Evolutionary conservation across 2,888 invertebrate species (phyloP), one percentile per base, ranked within the genome.

Genomic region (Taenaris catops): DNA sequence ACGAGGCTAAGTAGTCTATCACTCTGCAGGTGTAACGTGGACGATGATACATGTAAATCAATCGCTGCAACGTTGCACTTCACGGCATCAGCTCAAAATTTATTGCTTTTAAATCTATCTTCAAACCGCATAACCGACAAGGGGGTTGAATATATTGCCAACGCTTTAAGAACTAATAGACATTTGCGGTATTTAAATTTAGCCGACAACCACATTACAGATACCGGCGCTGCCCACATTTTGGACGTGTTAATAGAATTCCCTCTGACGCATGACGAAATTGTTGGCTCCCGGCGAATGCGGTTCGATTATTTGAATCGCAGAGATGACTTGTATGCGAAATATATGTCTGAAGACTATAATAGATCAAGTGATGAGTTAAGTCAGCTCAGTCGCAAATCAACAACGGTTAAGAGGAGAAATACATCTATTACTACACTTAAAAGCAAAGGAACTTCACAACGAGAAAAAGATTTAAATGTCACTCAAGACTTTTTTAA

Each of bases 181-280:
- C 51, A 50, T 50, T 63, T 80, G 56, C 55, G 66, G 40, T 73
- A 70, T 60, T 64, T 76, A 33, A 76, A 73, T 55, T 41, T 75
- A 38, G 58, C 75, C 1, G 64, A 58, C 38, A 78, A 79, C 53
- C 59, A 39, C 36, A 65, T 76, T 7, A 36, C 47, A 19, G 72
- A 74, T 34, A 51, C 49, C 4, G 78, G 75, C 6, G 70, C 65
- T 3, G 25, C 42, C 8, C 38, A 42, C 34, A 59, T 78, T 42
- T 52, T 78, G 2, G 41, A 54, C 7, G 34, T 46, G n/a, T 49
- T 75, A 33, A 53, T 39, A 36, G 63, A 70, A 45, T 75, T 70
- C 39, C 56, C 55, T 10, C 38, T 73, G 17, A 64, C 57, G 1
- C 18, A 10, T 32, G 56, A 61, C 2, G 72, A 75, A 55, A 52